Conservation (phyloP, 2,888 invertebrate genomes). For the Drosophila nr. perissopoda region DNA sequence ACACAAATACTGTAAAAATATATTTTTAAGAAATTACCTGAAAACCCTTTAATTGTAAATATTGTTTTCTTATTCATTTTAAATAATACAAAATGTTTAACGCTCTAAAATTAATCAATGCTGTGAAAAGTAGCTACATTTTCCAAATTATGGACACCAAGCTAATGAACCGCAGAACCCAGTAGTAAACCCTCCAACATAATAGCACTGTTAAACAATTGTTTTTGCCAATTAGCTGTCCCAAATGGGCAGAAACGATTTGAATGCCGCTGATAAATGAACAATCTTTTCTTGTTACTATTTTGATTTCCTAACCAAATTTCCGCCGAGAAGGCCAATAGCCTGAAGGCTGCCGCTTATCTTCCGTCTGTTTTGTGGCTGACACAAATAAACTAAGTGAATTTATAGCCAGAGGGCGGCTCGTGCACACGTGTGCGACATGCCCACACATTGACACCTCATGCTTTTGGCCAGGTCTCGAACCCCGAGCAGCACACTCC, state of each 20-base stretch:
- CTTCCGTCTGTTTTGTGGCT: constrained; percentile 26
- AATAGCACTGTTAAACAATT: background rate
- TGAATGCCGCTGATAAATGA: constrained; percentile 64
- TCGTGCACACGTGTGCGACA: constrained; percentile 70
- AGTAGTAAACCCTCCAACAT: background rate
- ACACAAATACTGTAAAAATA: background rate
- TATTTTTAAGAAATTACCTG: background rate
- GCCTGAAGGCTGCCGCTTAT: constrained; percentile 12
- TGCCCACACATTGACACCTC: constrained; percentile 80
- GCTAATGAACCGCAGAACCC: background rate
- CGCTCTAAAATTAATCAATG: background rate
- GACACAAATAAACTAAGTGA: constrained; percentile 59
- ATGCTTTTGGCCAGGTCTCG: constrained; percentile 19
- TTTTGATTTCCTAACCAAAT: constrained; percentile 77
- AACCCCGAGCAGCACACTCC: constrained; percentile 23
- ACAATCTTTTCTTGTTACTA: constrained; percentile 58
- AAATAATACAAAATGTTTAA: background rate
- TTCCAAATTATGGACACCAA: background rate
- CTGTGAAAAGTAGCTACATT: background rate
- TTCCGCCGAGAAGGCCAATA: constrained; percentile 55
- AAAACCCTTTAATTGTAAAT: background rate
- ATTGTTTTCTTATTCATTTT: background rate
- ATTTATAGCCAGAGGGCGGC: constrained; percentile 68
- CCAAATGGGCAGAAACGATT: constrained; percentile 32
- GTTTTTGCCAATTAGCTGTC: constrained; percentile 57